Evolutionary conservation across 2,888 invertebrate species (phyloP).

Genomic region (Thera britannica): DNA sequence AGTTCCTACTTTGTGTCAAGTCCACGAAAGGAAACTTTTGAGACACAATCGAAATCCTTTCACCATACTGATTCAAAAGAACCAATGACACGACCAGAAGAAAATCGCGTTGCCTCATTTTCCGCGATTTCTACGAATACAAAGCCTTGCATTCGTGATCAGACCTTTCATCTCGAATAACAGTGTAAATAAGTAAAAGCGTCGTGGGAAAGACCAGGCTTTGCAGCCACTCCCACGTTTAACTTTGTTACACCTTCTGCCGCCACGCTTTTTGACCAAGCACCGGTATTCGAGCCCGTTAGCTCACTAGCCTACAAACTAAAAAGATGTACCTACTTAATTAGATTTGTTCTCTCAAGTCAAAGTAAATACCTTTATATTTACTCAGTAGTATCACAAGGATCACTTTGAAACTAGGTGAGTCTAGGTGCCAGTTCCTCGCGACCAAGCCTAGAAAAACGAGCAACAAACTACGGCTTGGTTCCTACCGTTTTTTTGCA

Average conservation of each 20-base stretch:
- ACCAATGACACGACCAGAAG: too few species aligned
- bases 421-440: too few species aligned
- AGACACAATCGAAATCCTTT: too few species aligned
- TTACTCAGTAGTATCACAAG: too few species aligned
- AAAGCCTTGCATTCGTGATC: conserved; percentile 34
- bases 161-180: conserved; percentile 46
- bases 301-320: conserved; percentile 35
- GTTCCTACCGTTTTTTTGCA: too few species aligned
- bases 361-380: too few species aligned
- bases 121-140: conserved; percentile 29
- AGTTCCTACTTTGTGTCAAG: too few species aligned
- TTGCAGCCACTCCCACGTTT: conserved; percentile 41
- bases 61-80: too few species aligned
- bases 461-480: too few species aligned
- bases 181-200: conserved; percentile 47
- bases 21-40: too few species aligned
- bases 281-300: conserved; percentile 56
- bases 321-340: conserved; percentile 14
- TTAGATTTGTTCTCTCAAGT: conserved; percentile 20
- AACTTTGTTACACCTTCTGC: conserved; percentile 40
- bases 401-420: too few species aligned
- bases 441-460: too few species aligned
- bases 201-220: conserved; percentile 45
- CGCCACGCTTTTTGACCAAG: conserved; percentile 61
- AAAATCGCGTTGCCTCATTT: conserved; percentile 20